Base-by-base conservation (phyloP, 2,113 vertebrate genomes). In the Clupea harengus region DNA sequence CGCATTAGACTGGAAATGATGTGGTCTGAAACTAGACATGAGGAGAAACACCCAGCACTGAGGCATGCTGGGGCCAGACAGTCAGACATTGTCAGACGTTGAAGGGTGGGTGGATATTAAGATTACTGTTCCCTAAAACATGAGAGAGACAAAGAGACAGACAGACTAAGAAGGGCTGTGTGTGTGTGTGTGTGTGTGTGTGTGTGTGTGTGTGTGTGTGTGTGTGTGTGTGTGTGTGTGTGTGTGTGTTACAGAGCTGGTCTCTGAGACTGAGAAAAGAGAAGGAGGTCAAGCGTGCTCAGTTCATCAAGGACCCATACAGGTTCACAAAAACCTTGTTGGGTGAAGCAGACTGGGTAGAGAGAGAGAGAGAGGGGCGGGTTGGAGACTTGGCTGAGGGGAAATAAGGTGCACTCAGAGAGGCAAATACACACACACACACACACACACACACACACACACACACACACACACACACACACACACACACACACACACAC, bases 391-490 rank as follows among this genome's bases (percentile, higher is more conserved):
- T 72, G 64, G 64, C 25, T 72, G 64, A 32, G n/a, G 64, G 57
- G 22, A 25, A 25, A 67, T 11, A 67, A 28, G 64, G 10, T 28
- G 32, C 46, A 86, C 32, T 46, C 64, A 57, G 25, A 39, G 39
- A 39, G 39, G 39, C 39, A 39, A 39, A 39, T 2, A 39, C 39
- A 52, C 52, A 81, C 57, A 84, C 52, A 87, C 25, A 87, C 54
- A 81, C 72, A 81, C 49, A 52, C 82, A 87, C 82, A 0, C 17
- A 87, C 49, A 64, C 52, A 67, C 86, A 39, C 39, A 84, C 57
- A 72, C 78, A 72, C 18, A 75, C 52, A 81, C 52, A 45, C 84
- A 83, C 81, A 85, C 83, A 32, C 20, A 39, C 50, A 67, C 60
- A 46, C 22, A 52, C 84, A 47, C 25, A 52, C 60, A 9, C 39